A percentile compares a stretch with the other conserved stretches of the same genome.
phyloP scores from a whole-genome alignment of 2,113 vertebrate species.

The Scalopus aquaticus region DNA sequence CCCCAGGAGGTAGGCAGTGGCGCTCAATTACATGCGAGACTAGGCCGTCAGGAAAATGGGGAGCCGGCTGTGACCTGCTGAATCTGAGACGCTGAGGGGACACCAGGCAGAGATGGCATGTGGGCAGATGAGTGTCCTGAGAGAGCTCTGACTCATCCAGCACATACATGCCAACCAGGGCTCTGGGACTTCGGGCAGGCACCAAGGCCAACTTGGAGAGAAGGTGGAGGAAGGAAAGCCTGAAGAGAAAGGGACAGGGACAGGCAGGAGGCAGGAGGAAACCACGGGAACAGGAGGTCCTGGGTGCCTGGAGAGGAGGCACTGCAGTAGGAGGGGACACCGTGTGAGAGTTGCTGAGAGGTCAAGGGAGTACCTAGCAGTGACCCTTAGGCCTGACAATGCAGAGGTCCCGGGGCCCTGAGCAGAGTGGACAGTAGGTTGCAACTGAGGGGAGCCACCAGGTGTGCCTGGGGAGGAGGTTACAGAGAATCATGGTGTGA shows the following conservation, averaged over 20 bases:
- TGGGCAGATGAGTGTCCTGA: fast-evolving
- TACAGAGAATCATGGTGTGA: neutral
- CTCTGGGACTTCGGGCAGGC: neutral
- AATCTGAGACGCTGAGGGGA: neutral
- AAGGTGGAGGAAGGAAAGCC: fast-evolving
- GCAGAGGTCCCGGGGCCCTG: neutral
- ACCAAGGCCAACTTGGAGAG: fast-evolving
- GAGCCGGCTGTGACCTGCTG: no score
- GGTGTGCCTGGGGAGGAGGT: neutral
- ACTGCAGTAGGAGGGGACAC: neutral
- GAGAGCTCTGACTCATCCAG: neutral
- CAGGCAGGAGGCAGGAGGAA: neutral
- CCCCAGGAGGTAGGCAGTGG: fast-evolving
- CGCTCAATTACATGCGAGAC: neutral
- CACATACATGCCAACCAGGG: fast-evolving
- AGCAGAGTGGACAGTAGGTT: neutral
- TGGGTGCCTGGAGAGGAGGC: fast-evolving
- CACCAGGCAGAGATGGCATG: neutral
- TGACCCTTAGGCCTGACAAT: neutral
- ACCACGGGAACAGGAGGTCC: neutral
- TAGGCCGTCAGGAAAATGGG: neutral
- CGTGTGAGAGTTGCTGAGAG: neutral
- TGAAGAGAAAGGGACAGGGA: neutral
- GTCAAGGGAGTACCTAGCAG: neutral
- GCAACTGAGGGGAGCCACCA: neutral